Evolutionary conservation across 1,140 invertebrate species (phyloP).

Genomic region (Onthophagus taurus): DNA sequence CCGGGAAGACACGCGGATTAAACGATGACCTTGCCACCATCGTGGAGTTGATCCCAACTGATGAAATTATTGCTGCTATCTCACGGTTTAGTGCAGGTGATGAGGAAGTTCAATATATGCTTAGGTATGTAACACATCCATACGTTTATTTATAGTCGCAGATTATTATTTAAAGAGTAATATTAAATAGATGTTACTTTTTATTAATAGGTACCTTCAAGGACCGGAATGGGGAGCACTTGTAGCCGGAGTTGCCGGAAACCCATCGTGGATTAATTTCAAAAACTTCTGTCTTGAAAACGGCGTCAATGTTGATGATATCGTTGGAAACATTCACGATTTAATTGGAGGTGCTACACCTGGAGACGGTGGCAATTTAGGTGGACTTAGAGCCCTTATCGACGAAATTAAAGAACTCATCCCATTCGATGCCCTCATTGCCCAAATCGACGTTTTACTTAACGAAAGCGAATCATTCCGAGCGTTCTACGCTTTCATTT

Average conservation of each 20-base stretch:
- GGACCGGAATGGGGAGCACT: constrained; percentile 17
- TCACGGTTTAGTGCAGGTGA: constrained; percentile 14
- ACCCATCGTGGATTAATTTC: constrained; percentile 15
- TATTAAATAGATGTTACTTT: no score
- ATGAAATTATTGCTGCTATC: constrained; percentile 16
- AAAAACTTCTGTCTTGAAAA: constrained; percentile 12
- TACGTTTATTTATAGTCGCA: no score
- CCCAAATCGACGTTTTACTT: no score
- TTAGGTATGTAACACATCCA: no score
- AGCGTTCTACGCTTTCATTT: no score
- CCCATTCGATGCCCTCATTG: no score
- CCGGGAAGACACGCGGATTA: no score
- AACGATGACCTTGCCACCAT: constrained; percentile 17
- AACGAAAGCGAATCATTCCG: no score
- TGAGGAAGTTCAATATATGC: constrained; percentile 15
- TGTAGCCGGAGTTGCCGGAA: constrained; percentile 12
- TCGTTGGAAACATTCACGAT: constrained; percentile 15
- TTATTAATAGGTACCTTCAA: no score
- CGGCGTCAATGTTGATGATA: constrained; percentile 15
- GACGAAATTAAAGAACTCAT: no score
- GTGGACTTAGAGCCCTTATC: not conserved
- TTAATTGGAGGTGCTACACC: constrained; percentile 10
- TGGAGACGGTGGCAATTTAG: not conserved
- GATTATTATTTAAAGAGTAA: no score
- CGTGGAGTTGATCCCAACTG: constrained; percentile 17